Conservation (phyloP, 2,113 vertebrate genomes). For the Chauna torquata region DNA sequence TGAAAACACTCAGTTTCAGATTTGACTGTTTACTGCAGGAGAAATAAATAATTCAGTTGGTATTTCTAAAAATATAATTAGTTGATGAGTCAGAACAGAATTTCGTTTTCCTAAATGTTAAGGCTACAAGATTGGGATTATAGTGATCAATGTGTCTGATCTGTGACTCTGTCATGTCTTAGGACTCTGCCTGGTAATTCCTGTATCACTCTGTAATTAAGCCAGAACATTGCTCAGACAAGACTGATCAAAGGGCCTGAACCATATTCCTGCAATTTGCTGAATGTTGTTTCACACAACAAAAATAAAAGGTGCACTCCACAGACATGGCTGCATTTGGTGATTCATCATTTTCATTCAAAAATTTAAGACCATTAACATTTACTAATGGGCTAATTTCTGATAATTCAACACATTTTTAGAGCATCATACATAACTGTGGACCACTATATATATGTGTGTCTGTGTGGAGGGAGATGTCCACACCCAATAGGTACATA, state of each 20-base stretch:
- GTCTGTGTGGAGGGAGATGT: no score
- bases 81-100: slow-evolving; percentile 46
- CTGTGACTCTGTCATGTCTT: not conserved
- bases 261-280: not conserved
- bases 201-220: not conserved
- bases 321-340: not conserved
- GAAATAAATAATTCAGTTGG: slow-evolving; percentile 33
- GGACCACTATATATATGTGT: not conserved
- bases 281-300: not conserved
- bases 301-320: not conserved
- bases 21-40: slow-evolving; percentile 9
- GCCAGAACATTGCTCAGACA: not conserved
- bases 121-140: not conserved
- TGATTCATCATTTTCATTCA: not conserved
- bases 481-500: no score
- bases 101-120: slow-evolving; percentile 29
- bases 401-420: not conserved
- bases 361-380: not conserved
- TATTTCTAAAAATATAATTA: slow-evolving; percentile 55
- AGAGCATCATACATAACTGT: not conserved
- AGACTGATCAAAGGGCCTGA: not conserved
- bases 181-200: not conserved
- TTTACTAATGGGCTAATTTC: not conserved
- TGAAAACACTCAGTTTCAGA: not conserved
- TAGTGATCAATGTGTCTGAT: not conserved